Evolutionary conservation across 2,113 vertebrate species (phyloP).

Genomic region (Amazona guildingii): DNA sequence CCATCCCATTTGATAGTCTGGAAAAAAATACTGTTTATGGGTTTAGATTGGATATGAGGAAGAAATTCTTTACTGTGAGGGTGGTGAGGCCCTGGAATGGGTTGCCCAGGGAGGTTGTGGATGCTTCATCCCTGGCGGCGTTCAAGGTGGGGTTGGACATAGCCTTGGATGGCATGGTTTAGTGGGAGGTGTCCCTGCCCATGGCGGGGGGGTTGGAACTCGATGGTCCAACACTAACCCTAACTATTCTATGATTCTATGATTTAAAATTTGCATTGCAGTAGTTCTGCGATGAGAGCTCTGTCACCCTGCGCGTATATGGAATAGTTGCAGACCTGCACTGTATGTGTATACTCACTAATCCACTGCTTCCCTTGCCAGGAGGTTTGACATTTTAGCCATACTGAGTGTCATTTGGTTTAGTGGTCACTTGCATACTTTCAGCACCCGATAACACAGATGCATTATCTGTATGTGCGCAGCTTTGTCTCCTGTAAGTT

Average conservation of each 20-base stretch:
- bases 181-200: no score
- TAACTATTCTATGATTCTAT: no score
- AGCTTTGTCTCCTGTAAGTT: not conserved
- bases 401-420: not conserved
- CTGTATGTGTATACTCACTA: not conserved
- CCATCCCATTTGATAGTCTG: not conserved
- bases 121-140: no score
- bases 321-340: not conserved
- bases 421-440: not conserved
- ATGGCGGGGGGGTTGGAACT: no score
- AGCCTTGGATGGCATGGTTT: no score
- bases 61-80: no score
- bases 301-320: not conserved
- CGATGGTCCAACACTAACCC: no score
- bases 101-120: no score
- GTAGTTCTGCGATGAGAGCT: not conserved
- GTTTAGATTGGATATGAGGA: no score
- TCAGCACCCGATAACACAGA: not conserved
- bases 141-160: no score
- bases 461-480: not conserved
- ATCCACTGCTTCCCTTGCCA: not conserved
- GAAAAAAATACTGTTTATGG: not conserved
- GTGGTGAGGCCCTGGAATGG: no score
- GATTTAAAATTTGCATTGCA: not conserved
- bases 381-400: not conserved